These are phyloP conservation scores for Oreochromis aureus DNA, from an alignment of 2,113 vertebrate species.

Conservation along the genomic window DNA sequence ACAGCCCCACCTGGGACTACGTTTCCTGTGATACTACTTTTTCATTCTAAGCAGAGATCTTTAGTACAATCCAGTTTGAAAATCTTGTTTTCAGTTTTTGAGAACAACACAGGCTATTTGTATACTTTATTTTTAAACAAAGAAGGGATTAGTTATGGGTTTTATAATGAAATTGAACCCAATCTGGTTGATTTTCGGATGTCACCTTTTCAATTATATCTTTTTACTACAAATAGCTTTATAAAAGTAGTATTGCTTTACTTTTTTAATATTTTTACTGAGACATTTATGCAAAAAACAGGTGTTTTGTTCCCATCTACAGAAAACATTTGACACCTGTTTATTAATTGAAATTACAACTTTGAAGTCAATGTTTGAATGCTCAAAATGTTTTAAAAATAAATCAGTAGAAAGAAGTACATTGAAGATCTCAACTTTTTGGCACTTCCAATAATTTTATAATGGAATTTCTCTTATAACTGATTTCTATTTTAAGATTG, in stretches of 20 bases:
- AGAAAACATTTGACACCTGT: background rate
- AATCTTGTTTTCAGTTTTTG: background rate
- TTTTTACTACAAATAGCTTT: background rate
- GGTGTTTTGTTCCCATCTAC: background rate
- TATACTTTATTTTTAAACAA: background rate
- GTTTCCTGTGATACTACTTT: background rate
- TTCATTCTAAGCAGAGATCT: background rate
- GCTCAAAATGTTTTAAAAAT: too few species aligned
- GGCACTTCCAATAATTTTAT: too few species aligned
- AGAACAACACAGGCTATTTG: background rate
- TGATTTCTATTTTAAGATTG: too few species aligned
- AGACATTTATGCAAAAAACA: background rate
- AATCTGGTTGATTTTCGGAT: background rate
- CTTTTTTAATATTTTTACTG: background rate
- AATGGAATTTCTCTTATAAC: too few species aligned
- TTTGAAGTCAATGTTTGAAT: too few species aligned
- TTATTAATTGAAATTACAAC: too few species aligned
- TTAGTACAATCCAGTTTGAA: background rate
- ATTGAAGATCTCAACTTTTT: too few species aligned
- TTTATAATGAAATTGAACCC: background rate
- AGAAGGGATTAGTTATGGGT: background rate
- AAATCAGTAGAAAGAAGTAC: too few species aligned
- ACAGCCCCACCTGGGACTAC: background rate
- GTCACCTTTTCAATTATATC: background rate
- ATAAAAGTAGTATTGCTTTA: background rate